Evolutionary conservation across 2,888 invertebrate genomes (phyloP), one percentile per base, ranked within the genome.

Genomic region (Drosophila testacea): DNA sequence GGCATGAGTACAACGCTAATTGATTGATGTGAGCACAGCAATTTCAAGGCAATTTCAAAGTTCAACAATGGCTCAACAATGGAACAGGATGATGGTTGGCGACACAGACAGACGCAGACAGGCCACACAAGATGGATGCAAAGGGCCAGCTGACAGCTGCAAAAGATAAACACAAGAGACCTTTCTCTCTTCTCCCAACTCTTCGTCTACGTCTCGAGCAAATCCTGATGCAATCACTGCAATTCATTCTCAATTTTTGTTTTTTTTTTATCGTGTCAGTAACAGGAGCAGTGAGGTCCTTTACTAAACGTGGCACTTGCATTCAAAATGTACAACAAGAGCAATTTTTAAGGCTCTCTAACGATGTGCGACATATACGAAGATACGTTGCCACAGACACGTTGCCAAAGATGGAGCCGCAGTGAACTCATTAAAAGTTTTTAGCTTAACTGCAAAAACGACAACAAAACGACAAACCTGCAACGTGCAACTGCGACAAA

Each of bases 1-100:
- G 41, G 60, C 42, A 47, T 13, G 44, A 41, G 47, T 22, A 22
- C 62, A 54, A 67, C 71, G 77, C 88, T 84, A 88, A 84, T 84
- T 84, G 83, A 88, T 84, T 85, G 83, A 84, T 88, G 88, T 85
- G 76, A 72, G 66, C 83, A 85, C 69, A 88, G 88, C 88, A 84
- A 84, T 84, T 83, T 77, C 86, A 80, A 77, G 83, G 86, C 88
- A 84, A 84, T 85, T 84, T 72, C 86, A 80, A 85, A 84, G 83
- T 85, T 85, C 73, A 85, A 88, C 83, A 88, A 85, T 75, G 77
- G 80, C 69, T 54, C 74, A 73, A 75, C 75, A 78, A 74, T 57
- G 73, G 48, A 42, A 41, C 32, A 44, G 42, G 42, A 72, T 60
- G 42, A 72, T 60, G 54, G 61, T 32, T 55, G 39, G 48, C 41